phyloP scores from a whole-genome alignment of 2,888 invertebrate species.

The Cerceris rybyensis region DNA sequence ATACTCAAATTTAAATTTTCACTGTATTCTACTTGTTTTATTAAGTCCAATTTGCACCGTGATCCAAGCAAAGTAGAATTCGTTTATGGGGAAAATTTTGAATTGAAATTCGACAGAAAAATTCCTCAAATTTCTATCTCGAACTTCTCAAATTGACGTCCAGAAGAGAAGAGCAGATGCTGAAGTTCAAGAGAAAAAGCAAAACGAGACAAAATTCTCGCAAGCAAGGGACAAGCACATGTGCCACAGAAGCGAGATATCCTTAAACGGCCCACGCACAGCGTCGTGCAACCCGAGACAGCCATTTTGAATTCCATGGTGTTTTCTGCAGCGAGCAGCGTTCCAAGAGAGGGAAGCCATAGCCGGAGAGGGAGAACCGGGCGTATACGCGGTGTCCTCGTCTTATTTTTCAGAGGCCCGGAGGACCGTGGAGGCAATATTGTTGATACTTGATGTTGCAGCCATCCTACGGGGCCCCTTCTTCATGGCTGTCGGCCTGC shows the following conservation, averaged over 20 bases:
- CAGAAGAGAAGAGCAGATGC: background rate
- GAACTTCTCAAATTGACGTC: too few relatives aligned
- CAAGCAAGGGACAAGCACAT: background rate
- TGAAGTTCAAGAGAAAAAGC: background rate
- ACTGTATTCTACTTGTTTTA: too few relatives aligned
- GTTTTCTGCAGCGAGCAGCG: slow-evolving; percentile 46
- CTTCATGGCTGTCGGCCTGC: slow-evolving; percentile 7
- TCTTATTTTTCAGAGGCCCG: slow-evolving; percentile 76
- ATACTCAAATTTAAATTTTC: too few relatives aligned
- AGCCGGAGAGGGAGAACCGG: slow-evolving; percentile 19
- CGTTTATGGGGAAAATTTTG: too few relatives aligned
- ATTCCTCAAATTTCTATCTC: too few relatives aligned
- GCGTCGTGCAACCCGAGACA: slow-evolving; percentile 59
- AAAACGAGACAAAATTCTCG: background rate
- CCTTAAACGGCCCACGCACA: slow-evolving; percentile 59
- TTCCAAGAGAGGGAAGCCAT: background rate
- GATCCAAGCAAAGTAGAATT: too few relatives aligned
- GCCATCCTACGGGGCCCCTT: slow-evolving; percentile 52
- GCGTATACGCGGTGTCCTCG: slow-evolving; percentile 61
- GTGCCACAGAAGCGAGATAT: slow-evolving; percentile 14
- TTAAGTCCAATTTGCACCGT: too few relatives aligned
- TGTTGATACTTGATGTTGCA: slow-evolving; percentile 80
- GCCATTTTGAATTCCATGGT: slow-evolving; percentile 81
- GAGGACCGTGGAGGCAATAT: slow-evolving; percentile 76
- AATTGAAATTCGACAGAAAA: too few relatives aligned